Evolutionary conservation across 2,113 vertebrate species (phyloP).

Genomic region (Hirundichthys speculiger): DNA sequence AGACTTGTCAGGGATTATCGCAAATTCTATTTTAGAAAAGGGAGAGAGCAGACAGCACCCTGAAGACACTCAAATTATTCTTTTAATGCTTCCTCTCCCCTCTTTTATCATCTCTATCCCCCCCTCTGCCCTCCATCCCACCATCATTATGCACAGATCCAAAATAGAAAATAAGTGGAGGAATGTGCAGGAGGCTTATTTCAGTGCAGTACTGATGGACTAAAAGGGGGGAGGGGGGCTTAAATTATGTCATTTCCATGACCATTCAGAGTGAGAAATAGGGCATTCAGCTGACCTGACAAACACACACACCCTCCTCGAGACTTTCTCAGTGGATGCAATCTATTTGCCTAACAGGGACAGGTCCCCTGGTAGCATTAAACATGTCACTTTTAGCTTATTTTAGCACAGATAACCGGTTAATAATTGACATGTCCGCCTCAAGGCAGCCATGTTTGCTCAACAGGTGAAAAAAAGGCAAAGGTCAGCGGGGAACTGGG

Average conservation of each 20-base stretch:
- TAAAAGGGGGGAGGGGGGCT: neutral
- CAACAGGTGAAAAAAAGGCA: slow-evolving; percentile 4
- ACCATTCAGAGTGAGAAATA: slow-evolving; percentile 49
- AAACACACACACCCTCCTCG: slow-evolving; percentile 15
- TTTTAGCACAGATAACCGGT: neutral
- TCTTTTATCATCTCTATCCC: slow-evolving; percentile 39
- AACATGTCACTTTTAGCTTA: slow-evolving; percentile 15
- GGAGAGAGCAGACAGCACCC: slow-evolving; percentile 31
- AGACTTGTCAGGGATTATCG: slow-evolving; percentile 43
- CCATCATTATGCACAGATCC: slow-evolving; percentile 50
- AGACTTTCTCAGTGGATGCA: too few species aligned
- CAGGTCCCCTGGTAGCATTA: slow-evolving; percentile 33
- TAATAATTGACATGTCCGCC: neutral
- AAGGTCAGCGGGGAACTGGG: neutral
- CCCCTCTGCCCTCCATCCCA: slow-evolving; percentile 32
- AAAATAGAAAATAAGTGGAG: slow-evolving; percentile 49
- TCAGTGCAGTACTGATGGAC: slow-evolving; percentile 39
- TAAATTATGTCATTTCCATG: slow-evolving; percentile 64
- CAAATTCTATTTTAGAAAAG: slow-evolving; percentile 61
- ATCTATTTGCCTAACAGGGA: slow-evolving; percentile 32
- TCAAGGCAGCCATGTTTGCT: neutral
- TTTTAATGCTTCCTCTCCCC: slow-evolving; percentile 45
- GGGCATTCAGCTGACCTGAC: slow-evolving; percentile 33
- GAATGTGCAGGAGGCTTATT: slow-evolving; percentile 49
- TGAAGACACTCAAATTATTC: slow-evolving; percentile 57